Evolutionary conservation across 2,797 vertebrate species (phyloP).

Genomic region (Artibeus jamaicensis): DNA sequence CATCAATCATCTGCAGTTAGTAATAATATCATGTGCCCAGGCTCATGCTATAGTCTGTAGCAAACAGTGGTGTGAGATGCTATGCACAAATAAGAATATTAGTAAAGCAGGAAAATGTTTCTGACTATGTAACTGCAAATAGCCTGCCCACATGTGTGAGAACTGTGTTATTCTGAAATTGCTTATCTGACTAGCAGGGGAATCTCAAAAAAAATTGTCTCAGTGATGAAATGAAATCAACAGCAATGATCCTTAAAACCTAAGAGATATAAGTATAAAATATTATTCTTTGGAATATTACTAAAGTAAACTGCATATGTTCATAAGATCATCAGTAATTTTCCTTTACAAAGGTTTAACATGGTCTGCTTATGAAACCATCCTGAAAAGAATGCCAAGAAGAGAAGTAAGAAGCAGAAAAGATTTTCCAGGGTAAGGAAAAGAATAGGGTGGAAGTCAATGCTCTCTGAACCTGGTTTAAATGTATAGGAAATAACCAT

Average conservation of each 20-base stretch:
- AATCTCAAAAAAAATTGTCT: conserved; percentile 34
- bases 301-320: not conserved
- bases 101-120: not conserved
- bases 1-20: not conserved
- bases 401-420: not conserved
- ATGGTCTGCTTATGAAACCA: conserved; percentile 10
- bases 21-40: not conserved
- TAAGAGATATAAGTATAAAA: not conserved
- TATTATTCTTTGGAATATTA: not conserved
- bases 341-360: not conserved
- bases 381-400: conserved; percentile 39
- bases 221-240: conserved; percentile 28
- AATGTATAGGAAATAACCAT: not conserved
- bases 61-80: not conserved
- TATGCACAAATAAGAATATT: not conserved
- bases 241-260: not conserved
- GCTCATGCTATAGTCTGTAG: not conserved
- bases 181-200: conserved; percentile 3
- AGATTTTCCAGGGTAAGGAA: not conserved
- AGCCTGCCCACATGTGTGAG: not conserved
- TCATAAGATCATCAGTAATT: conserved; percentile 33
- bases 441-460: not conserved
- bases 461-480: not conserved
- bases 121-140: not conserved
- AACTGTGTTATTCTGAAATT: conserved; percentile 7